Conservation (phyloP, 1,140 invertebrate genomes). For the Pantala flavescens region DNA sequence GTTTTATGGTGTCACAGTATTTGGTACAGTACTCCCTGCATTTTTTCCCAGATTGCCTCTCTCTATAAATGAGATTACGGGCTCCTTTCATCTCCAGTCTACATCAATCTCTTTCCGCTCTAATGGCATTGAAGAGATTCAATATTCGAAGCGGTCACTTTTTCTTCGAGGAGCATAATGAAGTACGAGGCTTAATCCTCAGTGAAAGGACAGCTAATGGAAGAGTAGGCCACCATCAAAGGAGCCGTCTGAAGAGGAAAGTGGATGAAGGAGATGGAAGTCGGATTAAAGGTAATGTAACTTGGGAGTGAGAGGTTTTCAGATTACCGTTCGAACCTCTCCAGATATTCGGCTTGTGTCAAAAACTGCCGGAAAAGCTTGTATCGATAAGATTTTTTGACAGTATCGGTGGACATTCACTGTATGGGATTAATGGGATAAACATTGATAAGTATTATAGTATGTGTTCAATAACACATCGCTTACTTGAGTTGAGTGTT, state of each 20-base stretch:
- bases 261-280: not conserved
- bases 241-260: not conserved
- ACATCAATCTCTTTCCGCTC: not conserved
- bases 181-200: not conserved
- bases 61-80: not conserved
- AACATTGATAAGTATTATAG: no score
- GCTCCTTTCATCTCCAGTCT: not conserved
- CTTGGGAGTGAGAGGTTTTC: no score
- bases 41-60: not conserved
- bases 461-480: no score
- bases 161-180: not conserved
- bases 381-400: no score
- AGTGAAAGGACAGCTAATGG: not conserved
- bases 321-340: no score
- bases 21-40: not conserved
- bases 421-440: no score
- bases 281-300: no score
- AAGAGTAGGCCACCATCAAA: not conserved
- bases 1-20: no score
- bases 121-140: not conserved
- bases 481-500: no score
- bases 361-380: no score
- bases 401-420: no score
- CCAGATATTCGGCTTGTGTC: no score
- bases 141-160: not conserved